Conservation (phyloP, 1,140 invertebrate species). For the Drosophila watanabei region DNA sequence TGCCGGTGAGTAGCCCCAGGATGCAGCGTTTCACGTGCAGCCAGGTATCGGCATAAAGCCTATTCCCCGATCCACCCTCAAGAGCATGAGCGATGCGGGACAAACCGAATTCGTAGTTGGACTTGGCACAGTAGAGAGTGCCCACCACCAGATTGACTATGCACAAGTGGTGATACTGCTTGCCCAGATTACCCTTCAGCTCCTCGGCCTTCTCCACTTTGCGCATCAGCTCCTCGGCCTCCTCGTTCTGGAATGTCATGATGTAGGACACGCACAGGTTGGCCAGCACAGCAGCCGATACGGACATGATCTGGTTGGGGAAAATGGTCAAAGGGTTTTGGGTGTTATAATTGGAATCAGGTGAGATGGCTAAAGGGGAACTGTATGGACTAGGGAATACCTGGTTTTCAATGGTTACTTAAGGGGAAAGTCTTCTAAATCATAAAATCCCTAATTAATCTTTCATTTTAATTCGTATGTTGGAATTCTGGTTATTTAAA, state of each 20-base stretch:
- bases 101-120: constrained; percentile 99
- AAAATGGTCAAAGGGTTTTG: not conserved
- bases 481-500: not conserved
- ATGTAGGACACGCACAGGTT: constrained; percentile 99
- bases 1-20: constrained; percentile 95
- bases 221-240: constrained; percentile 99
- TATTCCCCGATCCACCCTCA: constrained; percentile 79
- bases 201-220: constrained; percentile 99
- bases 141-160: constrained; percentile 99
- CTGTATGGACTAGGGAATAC: not conserved
- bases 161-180: constrained; percentile 98
- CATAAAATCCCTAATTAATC: not conserved
- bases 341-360: constrained; percentile 8
- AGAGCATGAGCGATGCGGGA: constrained; percentile 91
- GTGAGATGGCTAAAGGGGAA: not conserved
- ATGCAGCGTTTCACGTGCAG: constrained; percentile 97
- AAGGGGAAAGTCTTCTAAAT: not conserved
- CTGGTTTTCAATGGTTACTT: not conserved
- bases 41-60: constrained; percentile 97
- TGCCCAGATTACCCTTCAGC: constrained; percentile 95
- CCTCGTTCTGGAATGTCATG: constrained; percentile 99
- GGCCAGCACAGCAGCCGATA: constrained; percentile 98
- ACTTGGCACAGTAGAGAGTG: constrained; percentile 99
- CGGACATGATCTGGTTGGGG: constrained; percentile 91
- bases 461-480: not conserved